These are phyloP conservation scores for Thalassoma bifasciatum DNA, from an alignment of 2,113 vertebrate species.

Conservation along the genomic window DNA sequence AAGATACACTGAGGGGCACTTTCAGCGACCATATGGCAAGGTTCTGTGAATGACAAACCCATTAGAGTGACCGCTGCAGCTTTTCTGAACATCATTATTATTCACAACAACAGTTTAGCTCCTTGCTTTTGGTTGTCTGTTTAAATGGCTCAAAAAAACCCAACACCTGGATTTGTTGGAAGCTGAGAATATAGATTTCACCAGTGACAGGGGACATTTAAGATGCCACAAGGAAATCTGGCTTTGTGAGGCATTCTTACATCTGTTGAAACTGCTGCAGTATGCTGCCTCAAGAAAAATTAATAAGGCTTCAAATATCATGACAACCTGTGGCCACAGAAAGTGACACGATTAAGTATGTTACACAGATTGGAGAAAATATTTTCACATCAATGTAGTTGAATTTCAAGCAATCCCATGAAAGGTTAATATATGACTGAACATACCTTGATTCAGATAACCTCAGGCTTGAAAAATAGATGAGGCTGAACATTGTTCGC, in stretches of 20 bases:
- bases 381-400: background rate
- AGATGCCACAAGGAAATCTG: background rate
- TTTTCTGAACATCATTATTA: background rate
- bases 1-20: background rate
- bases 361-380: background rate
- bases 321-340: background rate
- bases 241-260: background rate
- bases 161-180: background rate
- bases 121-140: background rate
- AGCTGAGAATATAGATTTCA: background rate
- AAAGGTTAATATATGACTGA: background rate
- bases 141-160: background rate
- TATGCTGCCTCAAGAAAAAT: background rate
- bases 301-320: background rate
- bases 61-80: background rate
- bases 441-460: conserved; percentile 3
- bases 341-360: too few species aligned
- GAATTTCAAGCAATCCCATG: background rate
- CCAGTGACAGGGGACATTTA: background rate
- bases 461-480: conserved; percentile 19
- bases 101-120: conserved; percentile 7
- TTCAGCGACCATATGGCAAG: background rate
- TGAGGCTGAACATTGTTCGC: conserved; percentile 21
- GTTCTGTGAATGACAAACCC: background rate
- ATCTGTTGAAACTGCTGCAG: background rate